Evolutionary conservation across 2,113 vertebrate genomes (phyloP), one percentile per base, ranked within the genome.

Genomic region (Tetraodon nigroviridis): DNA sequence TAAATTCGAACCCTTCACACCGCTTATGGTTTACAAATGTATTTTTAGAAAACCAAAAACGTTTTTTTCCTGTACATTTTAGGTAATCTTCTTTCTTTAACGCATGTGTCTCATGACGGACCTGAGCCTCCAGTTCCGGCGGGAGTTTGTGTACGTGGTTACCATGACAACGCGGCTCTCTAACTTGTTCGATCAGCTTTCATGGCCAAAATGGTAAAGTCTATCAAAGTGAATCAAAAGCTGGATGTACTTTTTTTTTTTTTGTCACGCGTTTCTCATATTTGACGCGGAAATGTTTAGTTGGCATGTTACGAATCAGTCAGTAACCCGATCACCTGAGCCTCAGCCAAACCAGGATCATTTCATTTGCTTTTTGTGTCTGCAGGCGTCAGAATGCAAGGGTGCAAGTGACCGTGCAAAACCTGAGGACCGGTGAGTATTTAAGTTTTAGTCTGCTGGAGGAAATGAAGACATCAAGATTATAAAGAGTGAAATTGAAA

Each of bases 341-440:
- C 42, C 42, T n/a, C 16, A 48, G 46, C n/a, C 32, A 37, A 10
- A 12, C 32, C 32, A 7, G 4, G 32, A 37, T 1, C 1, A 37
- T 18, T n/a, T 52, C 12, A 21, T 1, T 54, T 71, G 48, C 0
- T 13, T 66, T 47, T 71, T 6, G 2, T 41, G 37, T 55, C 69
- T 82, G 48, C 78, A 91, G 92, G 67, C 76, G 44, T 22, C 69
- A 51, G 86, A 69, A 64, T 63, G 55, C 47, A 92, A 84, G 82
- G 77, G 66, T 19, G 40, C 78, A 10, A 65, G 64, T 51, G 79
- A 87, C 20, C 66, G 40, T 60, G 73, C 77, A 45, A 91, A 78
- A 72, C 81, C 48, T 59, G 90, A 82, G 55, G 90, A 91, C 12
- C 66, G 86, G 90, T 91, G 64, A 74, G 88, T 86, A 17, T 51